Conservation (phyloP, 2,797 vertebrate genomes). For the Cygnus olor region DNA sequence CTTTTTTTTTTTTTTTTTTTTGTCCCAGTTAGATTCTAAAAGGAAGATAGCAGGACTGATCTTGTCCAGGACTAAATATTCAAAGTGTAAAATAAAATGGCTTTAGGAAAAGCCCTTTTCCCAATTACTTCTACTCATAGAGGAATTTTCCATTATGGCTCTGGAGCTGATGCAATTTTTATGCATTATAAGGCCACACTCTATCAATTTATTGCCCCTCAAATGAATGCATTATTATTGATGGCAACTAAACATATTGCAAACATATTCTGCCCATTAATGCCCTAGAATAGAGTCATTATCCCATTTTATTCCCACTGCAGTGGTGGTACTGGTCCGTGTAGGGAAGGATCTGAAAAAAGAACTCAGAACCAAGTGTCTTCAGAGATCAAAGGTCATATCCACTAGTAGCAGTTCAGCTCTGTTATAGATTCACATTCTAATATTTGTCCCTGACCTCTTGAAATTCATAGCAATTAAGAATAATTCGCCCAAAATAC, state of each 20-base stretch:
- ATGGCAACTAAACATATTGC: conserved; percentile 61
- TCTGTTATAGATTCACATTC: background rate
- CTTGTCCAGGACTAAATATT: background rate
- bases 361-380: background rate
- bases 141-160: conserved; percentile 4
- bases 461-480: background rate
- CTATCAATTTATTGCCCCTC: conserved; percentile 63
- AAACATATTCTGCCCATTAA: conserved; percentile 61
- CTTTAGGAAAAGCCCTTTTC: background rate
- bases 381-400: background rate
- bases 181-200: conserved; percentile 50
- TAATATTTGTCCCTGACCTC: background rate
- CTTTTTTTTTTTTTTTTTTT: background rate
- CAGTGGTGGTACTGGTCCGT: background rate
- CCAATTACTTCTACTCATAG: background rate
- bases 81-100: background rate
- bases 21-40: background rate
- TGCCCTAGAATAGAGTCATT: conserved; percentile 7
- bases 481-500: background rate
- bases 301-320: conserved; percentile 22
- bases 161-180: conserved; percentile 57
- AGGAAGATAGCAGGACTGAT: background rate
- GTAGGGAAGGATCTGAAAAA: background rate
- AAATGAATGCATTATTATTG: conserved; percentile 58
- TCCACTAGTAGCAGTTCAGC: background rate